Percentiles rank a stretch among this genome's conserved stretches.
phyloP scores from a whole-genome alignment of 2,113 vertebrate genomes.

The Eira barbara region DNA sequence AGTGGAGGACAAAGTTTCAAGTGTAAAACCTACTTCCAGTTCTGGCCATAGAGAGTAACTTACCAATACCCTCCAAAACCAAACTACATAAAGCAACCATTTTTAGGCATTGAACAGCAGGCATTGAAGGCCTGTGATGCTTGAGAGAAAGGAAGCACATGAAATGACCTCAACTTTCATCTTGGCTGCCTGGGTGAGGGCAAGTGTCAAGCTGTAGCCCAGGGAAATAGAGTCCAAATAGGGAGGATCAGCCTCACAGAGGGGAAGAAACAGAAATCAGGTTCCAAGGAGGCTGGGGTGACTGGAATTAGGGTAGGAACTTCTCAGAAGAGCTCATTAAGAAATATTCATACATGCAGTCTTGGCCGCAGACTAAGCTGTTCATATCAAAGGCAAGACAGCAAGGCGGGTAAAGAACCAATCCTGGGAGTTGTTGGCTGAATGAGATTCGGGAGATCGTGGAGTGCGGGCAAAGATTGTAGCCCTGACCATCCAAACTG shows the following conservation, averaged over 20 bases:
- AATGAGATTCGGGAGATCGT: accelerated
- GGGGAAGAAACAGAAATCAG: not conserved
- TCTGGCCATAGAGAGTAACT: not conserved
- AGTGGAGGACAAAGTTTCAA: not conserved
- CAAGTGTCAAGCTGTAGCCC: not conserved
- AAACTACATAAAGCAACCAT: not conserved
- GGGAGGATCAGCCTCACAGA: not conserved
- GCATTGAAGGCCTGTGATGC: not conserved
- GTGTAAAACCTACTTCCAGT: not conserved
- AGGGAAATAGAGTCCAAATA: not conserved
- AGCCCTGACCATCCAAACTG: no score
- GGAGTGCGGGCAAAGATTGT: not conserved
- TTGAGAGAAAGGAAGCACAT: not conserved
- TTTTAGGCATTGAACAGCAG: not conserved
- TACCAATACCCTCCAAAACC: not conserved
- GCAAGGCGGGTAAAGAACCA: not conserved
- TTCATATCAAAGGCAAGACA: not conserved
- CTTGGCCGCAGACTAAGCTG: not conserved
- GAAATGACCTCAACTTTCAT: not conserved
- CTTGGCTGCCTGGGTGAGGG: not conserved
- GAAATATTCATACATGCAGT: not conserved
- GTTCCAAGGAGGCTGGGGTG: not conserved
- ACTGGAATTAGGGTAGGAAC: not conserved
- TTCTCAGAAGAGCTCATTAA: not conserved
- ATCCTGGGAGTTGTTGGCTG: no score